These are phyloP conservation scores for Aethina tumida DNA, from an alignment of 1,140 invertebrate genomes.

Conservation along the genomic window DNA sequence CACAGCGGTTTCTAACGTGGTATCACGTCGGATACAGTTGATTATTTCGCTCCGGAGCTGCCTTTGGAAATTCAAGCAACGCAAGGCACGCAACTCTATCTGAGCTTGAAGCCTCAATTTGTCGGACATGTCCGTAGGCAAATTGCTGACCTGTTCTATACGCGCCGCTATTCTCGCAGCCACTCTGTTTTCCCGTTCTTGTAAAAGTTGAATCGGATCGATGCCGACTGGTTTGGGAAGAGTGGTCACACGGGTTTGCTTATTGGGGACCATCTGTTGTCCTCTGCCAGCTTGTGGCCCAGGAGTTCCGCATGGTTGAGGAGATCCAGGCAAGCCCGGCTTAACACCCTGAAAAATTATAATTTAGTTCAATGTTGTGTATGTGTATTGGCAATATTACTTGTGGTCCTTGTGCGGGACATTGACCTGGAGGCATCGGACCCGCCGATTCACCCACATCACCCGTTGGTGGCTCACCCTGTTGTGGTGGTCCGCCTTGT, in stretches of 20 bases:
- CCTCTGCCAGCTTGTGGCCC: conserved; percentile 9
- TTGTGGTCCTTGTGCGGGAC: background rate
- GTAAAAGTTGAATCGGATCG: conserved; percentile 85
- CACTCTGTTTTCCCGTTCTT: conserved; percentile 89
- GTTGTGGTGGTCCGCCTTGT: conserved; percentile 6
- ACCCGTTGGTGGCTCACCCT: conserved; percentile 1
- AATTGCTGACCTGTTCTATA: conserved; percentile 69
- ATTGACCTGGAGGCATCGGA: background rate
- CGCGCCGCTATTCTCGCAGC: conserved; percentile 72
- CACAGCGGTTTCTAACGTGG: conserved; percentile 90
- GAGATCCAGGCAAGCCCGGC: conserved; percentile 3
- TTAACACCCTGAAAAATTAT: conserved; percentile 6
- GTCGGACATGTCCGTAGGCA: conserved; percentile 88
- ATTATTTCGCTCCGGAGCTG: conserved; percentile 77
- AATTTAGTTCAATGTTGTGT: background rate
- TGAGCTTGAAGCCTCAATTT: conserved; percentile 87
- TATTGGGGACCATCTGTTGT: conserved; percentile 28
- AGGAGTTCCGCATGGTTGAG: too few relatives aligned
- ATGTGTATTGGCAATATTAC: background rate
- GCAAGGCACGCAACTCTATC: conserved; percentile 86
- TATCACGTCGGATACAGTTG: conserved; percentile 83
- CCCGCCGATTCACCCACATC: background rate
- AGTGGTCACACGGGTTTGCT: conserved; percentile 76
- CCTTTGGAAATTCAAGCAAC: conserved; percentile 92
- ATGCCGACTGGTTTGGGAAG: conserved; percentile 84